Evolutionary conservation across 2,113 vertebrate species (phyloP), one percentile per base, ranked within the genome.

Genomic region (Colossoma macropomum): DNA sequence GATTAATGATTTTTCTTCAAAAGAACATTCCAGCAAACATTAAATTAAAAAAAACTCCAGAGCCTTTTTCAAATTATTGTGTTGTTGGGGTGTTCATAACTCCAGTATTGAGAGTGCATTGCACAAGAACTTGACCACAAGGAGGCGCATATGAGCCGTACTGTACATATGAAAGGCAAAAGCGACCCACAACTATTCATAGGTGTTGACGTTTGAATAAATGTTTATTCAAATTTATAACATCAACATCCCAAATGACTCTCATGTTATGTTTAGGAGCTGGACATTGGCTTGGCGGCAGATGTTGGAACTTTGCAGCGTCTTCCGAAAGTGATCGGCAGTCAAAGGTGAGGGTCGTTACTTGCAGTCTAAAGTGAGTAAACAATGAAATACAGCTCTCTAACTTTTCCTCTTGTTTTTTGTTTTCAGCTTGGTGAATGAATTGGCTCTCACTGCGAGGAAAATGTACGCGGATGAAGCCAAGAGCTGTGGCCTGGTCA

Each of bases 381-480:
- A 28, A 27, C 75, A 2, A 41, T 66, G 5, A 16, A 1, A 0
- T 17, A 48, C 0, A 66, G 10, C 4, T 21, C 0, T 66, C 17
- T 27, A 6, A 30, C 50, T 13, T 16, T 62, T 30, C 75, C 30
- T 5, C 30, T 50, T 27, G 2, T 52, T 30, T 63, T 73, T 63
- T 70, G 45, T 48, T 79, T 88, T 2, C 84, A 98, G 97, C 87
- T 90, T 98, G 6, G 96, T 97, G 85, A 97, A 95, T 0, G 96
- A 98, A 21, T 85, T 98, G 89, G 95, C 93, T 81, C 94, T 97
- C 87, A 97, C 96, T 0, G 94, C 94, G 1, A 94, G 96, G 84
- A 97, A 95, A 89, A 92, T 98, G 95, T 94, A 93, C 71, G 94
- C 97, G 0, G 95, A 97, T 0, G 97, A 98, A 86, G 97, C 97